phyloP scores from a whole-genome alignment of 1,140 invertebrate genomes.

The Trachymyrmex septentrionalis region DNA sequence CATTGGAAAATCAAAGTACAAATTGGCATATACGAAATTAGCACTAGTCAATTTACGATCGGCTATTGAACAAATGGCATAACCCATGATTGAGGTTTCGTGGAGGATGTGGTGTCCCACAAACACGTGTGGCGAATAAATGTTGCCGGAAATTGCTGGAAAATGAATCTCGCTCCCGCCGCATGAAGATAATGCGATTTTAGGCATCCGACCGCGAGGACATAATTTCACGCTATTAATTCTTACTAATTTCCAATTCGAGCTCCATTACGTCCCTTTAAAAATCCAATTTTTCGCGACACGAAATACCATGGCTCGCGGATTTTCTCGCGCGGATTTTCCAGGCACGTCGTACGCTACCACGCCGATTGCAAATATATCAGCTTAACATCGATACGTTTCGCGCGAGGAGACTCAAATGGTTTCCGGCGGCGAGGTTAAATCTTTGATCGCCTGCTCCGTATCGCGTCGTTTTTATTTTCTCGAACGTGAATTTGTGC shows the following conservation, averaged over 20 bases:
- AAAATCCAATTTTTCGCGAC: not conserved
- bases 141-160: conserved; percentile 61
- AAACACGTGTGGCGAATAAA: conserved; percentile 62
- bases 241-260: conserved; percentile 41
- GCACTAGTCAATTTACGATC: conserved; percentile 58
- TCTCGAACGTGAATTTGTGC: conserved; percentile 31
- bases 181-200: conserved; percentile 42
- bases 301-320: not conserved
- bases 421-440: conserved; percentile 25
- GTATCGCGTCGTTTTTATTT: conserved; percentile 55
- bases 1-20: conserved; percentile 56
- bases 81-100: conserved; percentile 47
- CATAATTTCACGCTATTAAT: conserved; percentile 22
- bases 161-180: conserved; percentile 35
- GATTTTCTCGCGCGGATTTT: conserved; percentile 37
- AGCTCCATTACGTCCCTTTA: not conserved
- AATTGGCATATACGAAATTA: conserved; percentile 62
- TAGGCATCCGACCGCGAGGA: not conserved
- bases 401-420: conserved; percentile 21
- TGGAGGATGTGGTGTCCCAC: conserved; percentile 51
- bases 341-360: not conserved
- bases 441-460: conserved; percentile 60
- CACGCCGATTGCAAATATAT: conserved; percentile 19
- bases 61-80: conserved; percentile 61
- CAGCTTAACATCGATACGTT: conserved; percentile 39